These are phyloP conservation scores for Cybosia mesomella DNA, from an alignment of 2,888 invertebrate species.

Conservation along the genomic window DNA sequence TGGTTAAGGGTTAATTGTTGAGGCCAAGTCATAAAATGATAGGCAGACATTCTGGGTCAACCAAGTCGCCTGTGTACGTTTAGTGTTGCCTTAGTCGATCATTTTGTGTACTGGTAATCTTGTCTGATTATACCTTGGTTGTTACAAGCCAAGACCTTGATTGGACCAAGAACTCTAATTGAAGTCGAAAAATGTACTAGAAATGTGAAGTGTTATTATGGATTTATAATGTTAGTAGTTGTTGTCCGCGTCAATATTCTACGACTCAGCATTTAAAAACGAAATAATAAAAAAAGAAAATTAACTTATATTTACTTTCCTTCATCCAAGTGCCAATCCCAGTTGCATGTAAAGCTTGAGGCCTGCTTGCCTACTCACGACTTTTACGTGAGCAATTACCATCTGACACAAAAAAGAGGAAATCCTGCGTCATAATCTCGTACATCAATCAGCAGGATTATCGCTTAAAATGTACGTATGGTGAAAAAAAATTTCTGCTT, in stretches of 20 bases:
- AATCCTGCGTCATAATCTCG: no score
- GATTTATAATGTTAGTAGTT: neutral
- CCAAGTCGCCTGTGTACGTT: slow-evolving; percentile 37
- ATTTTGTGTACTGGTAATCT: slow-evolving; percentile 29
- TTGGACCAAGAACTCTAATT: slow-evolving; percentile 13
- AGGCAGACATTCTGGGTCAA: slow-evolving; percentile 56
- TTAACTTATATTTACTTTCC: no score
- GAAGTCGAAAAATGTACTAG: neutral
- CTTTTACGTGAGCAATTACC: no score
- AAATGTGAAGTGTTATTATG: neutral
- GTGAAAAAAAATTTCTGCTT: no score
- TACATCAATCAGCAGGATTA: no score
- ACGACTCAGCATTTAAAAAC: neutral
- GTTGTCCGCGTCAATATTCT: neutral
- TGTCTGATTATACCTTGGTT: slow-evolving; percentile 26
- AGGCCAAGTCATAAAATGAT: slow-evolving; percentile 43
- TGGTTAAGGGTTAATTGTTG: slow-evolving; percentile 43
- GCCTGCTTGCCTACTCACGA: no score
- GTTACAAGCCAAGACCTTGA: slow-evolving; percentile 37
- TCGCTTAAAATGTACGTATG: no score
- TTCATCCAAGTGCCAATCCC: no score
- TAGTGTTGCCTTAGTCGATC: slow-evolving; percentile 18
- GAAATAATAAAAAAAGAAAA: no score
- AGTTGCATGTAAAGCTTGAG: no score
- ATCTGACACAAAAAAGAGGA: no score